Base-by-base conservation (phyloP, 1,140 invertebrate genomes). In the Nasonia vitripennis region DNA sequence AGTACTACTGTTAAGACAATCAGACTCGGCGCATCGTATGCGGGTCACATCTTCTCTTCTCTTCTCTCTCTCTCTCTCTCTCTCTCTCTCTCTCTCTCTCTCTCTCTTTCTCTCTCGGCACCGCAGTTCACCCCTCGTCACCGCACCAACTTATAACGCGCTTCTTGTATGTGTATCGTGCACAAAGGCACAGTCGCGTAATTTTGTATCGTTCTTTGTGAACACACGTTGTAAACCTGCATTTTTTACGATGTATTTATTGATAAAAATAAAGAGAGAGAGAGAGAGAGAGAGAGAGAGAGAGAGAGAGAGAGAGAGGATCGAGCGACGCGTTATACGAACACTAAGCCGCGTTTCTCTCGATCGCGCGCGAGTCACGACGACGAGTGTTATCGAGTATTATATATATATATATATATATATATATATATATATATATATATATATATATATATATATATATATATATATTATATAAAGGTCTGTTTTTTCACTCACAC, bases 1-100 rank as follows among this genome's bases (percentile, higher is more conserved):
- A 62, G 91, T 92, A 93, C 92, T 92, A 92, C 91, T 91, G 91
- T 93, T 92, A 92, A 91, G 92, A 93, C 92, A 93, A 93, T 93
- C 92, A 93, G 91, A 93, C 90, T 91, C 89, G 91, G 91, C 92
- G 90, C 89, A 92, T 90, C 90, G 88, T 88, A 91, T 88, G 67
- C 84, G 83, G 88, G 87, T 87, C 88, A 89, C 68, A 62, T n/a
- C 20, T 62, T 62, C 55, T 62, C 55, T 62, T 41, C 37, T n/a
- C n/a, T n/a, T n/a, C n/a, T n/a, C n/a, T n/a, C n/a, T 27, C 27
- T 27, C 27, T 27, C 27, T 27, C 27, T 27, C 27, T 41, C 37
- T 41, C 37, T 41, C 37, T 41, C 3, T 5, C 3, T 5, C 37
- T 45, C 41, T 45, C 41, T 45, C 41, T 45, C 41, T 45, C 41